Base-by-base conservation (phyloP, 1,140 invertebrate species). In the Drosophila paulistorum region DNA sequence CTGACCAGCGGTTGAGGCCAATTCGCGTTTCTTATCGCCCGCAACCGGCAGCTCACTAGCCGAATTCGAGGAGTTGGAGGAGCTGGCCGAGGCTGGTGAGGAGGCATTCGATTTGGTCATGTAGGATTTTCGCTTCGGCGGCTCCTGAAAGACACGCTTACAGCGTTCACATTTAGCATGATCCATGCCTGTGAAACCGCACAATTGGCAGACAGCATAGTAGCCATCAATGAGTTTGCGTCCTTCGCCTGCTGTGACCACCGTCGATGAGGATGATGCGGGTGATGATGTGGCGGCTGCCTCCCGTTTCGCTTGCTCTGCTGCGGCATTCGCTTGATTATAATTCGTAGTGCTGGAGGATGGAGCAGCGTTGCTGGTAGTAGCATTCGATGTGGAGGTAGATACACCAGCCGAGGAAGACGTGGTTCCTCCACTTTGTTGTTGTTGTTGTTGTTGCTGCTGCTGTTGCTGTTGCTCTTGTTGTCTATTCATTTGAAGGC, bases 81-180 rank as follows among this genome's bases (percentile, higher is more conserved):
- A 61, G 1, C 77, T 9, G 41, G 93, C 79, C 77, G 71, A 61
- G 4, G 67, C 71, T 10, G 74, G 74, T 23, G 74, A 76, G 6
- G 68, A 54, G 11, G 75, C 71, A 58, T 64, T 66, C 7, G 82
- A 54, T 58, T 83, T 91, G 13, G 70, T 74, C 62, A 81, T 74
- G 92, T 92, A 91, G 59, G 94, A 93, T 75, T 94, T 93, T 65
- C 93, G 93, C 84, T 94, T 94, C 13, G 94, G 93, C 55, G 94
- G 93, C 71, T 94, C 94, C 13, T 93, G 93, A 68, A 94, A 94
- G 69, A 94, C 93, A 77, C 94, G 89, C 82, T 93, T 93, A 91
- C 94, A 94, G 84, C 96, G 93, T 89, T 95, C 93, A 90, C 96
- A 97, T 55, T 93, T 94, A 82, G 94, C 95, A 87, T 96, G 96